phyloP scores from a whole-genome alignment of 2,113 vertebrate species.

The Lamprotornis superbus region DNA sequence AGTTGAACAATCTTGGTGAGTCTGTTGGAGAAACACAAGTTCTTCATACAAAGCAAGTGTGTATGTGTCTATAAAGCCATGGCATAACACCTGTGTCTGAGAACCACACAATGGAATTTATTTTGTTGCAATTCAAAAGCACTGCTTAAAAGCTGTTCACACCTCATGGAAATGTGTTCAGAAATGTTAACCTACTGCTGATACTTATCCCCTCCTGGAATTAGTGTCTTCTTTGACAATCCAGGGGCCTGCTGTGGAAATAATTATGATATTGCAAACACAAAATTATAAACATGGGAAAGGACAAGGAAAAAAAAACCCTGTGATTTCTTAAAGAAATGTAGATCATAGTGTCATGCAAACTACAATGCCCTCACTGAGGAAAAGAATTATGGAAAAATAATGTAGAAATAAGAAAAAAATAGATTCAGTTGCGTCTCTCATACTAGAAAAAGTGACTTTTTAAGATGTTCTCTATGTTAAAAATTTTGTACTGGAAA shows the following conservation, averaged over 20 bases:
- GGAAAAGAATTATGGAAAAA: not conserved
- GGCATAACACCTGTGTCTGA: not conserved
- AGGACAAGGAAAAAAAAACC: not conserved
- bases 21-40: not conserved
- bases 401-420: not conserved
- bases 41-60: not conserved
- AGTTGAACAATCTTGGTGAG: not conserved
- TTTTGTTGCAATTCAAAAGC: not conserved
- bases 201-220: not conserved
- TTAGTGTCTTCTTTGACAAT: not conserved
- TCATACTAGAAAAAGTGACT: not conserved
- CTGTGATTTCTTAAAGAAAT: not conserved
- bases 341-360: not conserved
- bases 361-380: not conserved
- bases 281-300: not conserved
- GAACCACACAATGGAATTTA: not conserved
- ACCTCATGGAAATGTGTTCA: not conserved
- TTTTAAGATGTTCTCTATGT: not conserved
- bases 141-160: not conserved
- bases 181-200: not conserved
- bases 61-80: not conserved
- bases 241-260: not conserved
- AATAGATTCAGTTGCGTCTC: not conserved
- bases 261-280: not conserved
- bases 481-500: not conserved